These are phyloP conservation scores for Pycnonotus jocosus DNA, from an alignment of 2,113 vertebrate species.

Conservation along the genomic window DNA sequence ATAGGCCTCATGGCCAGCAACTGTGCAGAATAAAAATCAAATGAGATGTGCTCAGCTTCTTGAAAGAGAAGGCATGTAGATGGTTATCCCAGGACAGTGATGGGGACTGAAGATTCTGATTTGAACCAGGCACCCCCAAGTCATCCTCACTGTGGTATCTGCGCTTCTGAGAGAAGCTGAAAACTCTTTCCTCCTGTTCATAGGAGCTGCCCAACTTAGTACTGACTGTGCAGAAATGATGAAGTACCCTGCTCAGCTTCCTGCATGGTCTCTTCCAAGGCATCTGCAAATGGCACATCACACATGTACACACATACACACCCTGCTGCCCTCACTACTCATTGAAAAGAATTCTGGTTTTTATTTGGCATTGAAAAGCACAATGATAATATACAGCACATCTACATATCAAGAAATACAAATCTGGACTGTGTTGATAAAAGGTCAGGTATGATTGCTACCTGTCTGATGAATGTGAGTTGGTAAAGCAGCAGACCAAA, in stretches of 20 bases:
- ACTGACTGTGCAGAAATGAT: background rate
- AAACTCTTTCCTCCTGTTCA: background rate
- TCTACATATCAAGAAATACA: background rate
- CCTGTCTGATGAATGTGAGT: background rate
- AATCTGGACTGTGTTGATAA: background rate
- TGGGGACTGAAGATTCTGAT: background rate
- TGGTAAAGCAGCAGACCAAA: background rate
- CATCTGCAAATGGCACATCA: background rate
- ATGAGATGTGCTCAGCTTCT: background rate
- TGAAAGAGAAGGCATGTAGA: background rate
- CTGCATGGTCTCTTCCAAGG: background rate
- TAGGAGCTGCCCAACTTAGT: background rate
- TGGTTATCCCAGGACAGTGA: background rate
- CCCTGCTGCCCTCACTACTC: rapidly evolving
- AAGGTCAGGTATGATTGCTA: background rate
- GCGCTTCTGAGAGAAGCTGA: background rate
- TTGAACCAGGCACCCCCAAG: background rate
- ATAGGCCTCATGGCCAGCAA: background rate
- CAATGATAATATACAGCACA: background rate
- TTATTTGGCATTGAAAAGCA: background rate
- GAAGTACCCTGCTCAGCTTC: background rate
- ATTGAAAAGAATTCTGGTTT: background rate
- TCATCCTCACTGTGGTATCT: background rate
- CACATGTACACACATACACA: background rate
- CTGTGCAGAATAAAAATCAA: background rate